phyloP scores from a whole-genome alignment of 2,113 vertebrate species.

The Azemiops feae region DNA sequence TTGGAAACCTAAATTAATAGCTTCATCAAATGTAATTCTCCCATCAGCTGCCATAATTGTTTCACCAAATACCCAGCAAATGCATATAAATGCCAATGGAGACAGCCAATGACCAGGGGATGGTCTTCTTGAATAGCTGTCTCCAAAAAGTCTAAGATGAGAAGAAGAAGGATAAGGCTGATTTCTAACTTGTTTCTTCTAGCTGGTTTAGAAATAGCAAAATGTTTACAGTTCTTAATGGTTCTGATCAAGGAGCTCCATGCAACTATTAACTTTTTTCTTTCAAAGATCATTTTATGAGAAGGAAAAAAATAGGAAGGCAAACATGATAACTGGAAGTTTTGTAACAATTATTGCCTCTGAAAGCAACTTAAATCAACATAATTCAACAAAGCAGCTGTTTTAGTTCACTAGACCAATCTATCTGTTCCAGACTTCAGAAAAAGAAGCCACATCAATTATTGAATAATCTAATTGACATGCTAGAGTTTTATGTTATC shows the following conservation, averaged over 20 bases:
- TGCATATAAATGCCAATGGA: background rate
- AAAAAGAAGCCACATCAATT: background rate
- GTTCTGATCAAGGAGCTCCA: background rate
- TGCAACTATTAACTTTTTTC: background rate
- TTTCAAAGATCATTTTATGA: background rate
- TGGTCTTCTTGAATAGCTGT: background rate
- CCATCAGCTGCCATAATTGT: background rate
- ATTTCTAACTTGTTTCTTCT: background rate
- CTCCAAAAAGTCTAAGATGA: background rate
- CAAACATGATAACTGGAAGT: background rate
- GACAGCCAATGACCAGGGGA: background rate
- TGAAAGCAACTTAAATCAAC: background rate
- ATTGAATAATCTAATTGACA: background rate
- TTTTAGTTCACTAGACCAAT: background rate
- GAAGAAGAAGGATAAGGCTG: background rate
- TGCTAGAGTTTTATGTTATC: background rate
- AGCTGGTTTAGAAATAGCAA: background rate
- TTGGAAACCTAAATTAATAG: background rate
- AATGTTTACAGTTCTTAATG: background rate
- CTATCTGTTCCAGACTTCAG: background rate
- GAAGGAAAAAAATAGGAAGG: background rate
- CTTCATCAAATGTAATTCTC: background rate
- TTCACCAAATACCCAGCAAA: background rate
- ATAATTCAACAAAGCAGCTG: background rate
- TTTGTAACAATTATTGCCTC: background rate